Base-by-base conservation (phyloP, 2,113 vertebrate species). In the Chaetura pelagica region DNA sequence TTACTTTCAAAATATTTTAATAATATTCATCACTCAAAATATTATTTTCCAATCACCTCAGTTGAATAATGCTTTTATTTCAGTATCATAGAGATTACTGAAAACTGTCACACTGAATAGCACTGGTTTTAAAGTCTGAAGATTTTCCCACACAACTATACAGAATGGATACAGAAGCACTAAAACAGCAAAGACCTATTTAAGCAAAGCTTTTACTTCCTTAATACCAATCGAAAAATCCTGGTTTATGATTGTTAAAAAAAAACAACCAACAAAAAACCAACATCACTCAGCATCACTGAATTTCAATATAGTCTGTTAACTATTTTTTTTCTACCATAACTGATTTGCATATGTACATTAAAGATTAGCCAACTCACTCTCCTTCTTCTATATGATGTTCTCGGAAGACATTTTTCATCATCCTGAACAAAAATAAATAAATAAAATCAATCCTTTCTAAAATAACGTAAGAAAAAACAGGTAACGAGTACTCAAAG, bases 341-440 rank as follows among this genome's bases (percentile, higher is more conserved):
- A 49, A 14, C 4, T 21, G 1, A 63, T 52, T 34, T 78, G 20
- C 35, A 5, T 63, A 42, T 38, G 27, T 20, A 78, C 32, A 1
- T 35, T 27, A 44, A 80, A 38, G 38, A 55, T 18, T 64, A 40
- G 40, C 4, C 74, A 89, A 98, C 96, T 98, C 87, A 98, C 98
- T 97, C 97, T 98, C 88, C 98, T 97, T 90, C 98, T 98, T 96
- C 98, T 98, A 22, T 98, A 98, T n/a, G 99, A 99, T 20, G 99
- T 98, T 94, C 98, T 98, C 15, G 99, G 99, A 79, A 97, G 91
- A 93, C 93, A 97, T 72, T 95, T 99, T 97, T 98, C 98, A 89
- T 98, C 97, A 87, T 98, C 98, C 99, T 99, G 93, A 57, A 96
- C 90, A 96, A 92, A 86, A 97, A 42, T 13, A 42, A 42, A 42